These are phyloP conservation scores for Fukomys damarensis DNA, from an alignment of 2,113 vertebrate genomes.

Conservation along the genomic window DNA sequence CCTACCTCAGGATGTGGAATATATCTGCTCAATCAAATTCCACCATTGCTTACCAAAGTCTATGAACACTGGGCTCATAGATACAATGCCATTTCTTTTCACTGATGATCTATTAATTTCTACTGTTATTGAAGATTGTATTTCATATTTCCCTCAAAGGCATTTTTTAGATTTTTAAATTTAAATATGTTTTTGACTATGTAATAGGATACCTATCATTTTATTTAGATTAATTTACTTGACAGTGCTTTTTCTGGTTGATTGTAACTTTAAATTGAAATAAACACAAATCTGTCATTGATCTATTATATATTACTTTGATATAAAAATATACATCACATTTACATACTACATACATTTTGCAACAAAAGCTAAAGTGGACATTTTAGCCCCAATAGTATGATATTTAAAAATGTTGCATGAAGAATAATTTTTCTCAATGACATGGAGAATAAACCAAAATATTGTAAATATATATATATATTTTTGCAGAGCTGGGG, in stretches of 20 bases:
- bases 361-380: conserved; percentile 26
- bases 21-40: background rate
- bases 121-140: background rate
- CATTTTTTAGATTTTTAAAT: conserved; percentile 38
- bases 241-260: background rate
- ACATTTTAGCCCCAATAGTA: conserved; percentile 40
- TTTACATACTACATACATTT: background rate
- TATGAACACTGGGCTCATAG: background rate
- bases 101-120: background rate
- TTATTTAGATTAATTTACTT: background rate
- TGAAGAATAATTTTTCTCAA: conserved; percentile 10
- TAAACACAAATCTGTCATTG: conserved; percentile 23
- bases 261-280: conserved; percentile 46
- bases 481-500: background rate
- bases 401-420: background rate
- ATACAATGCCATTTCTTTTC: background rate
- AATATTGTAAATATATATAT: conserved; percentile 3
- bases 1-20: background rate
- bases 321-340: conserved; percentile 35
- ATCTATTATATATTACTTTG: conserved; percentile 26
- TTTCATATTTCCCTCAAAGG: conserved; percentile 22
- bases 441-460: conserved; percentile 56
- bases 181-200: conserved; percentile 41
- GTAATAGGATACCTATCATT: background rate
- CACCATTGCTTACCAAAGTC: background rate